Base-by-base conservation (phyloP, 2,888 invertebrate genomes). In the Morinoia aosen region DNA sequence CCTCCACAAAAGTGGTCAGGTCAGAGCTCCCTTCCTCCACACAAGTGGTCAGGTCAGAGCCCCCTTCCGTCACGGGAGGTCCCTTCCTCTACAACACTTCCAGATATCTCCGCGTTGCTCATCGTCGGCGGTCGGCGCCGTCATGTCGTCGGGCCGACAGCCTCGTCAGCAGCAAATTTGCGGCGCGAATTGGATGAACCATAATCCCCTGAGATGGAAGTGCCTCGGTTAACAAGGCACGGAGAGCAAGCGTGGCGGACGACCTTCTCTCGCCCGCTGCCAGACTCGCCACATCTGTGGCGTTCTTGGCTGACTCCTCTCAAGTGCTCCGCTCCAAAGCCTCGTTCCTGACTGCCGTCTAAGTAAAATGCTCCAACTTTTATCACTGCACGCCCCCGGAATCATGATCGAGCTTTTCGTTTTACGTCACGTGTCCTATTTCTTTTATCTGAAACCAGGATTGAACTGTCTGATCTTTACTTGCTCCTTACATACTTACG, bases 171-270 rank as follows among this genome's bases (percentile, higher is more conserved):
- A 40, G 40, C 48, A 90, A 48, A 90, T 90, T 90, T 90, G 40
- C 90, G 19, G 90, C 48, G 4, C 39, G 90, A 90, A 90, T 90
- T 90, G 90, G 90, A 90, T 90, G 90, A 90, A 48, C 90, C 48
- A 90, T 90, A 90, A 90, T 90, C 90, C 90, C 19, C 90, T 48
- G 90, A 90, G 90, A 90, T 90, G 90, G 90, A 90, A 39, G 48
- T 40, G 90, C 40, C 90, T 90, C 40, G 90, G 90, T 90, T 90
- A 90, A 90, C 90, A 90, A 90, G 90, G 48, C 90, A 48, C 90
- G 40, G 40, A 90, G 90, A 90, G 90, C 40, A 90, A 48, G 90
- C 90, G 48, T 90, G 48, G 90, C 39, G 39, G 90, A 90, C 90
- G 90, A 90, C 16, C 19, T 39, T 40, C 90, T 48, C 90, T 11